Evolutionary conservation across 1,140 invertebrate genomes (phyloP), one percentile per base, ranked within the genome.

Genomic region (Euura lappo): DNA sequence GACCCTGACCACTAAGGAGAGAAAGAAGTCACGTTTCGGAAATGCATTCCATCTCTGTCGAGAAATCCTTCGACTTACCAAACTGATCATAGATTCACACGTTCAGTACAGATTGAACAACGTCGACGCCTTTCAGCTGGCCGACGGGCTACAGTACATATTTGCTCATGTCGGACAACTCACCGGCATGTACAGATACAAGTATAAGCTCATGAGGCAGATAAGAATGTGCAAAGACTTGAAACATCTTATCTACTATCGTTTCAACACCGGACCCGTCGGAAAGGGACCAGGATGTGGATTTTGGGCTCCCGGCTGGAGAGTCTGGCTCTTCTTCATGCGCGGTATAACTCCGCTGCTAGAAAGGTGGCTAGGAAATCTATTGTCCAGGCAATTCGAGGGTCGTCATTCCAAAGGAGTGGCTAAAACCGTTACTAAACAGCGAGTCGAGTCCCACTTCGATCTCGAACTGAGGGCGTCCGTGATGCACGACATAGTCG

Each of bases 171-270:
- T 99, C 44, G 99, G 99, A 7, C 99, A 99, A 87, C 89, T 99
- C 11, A 99, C 99, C 4, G 99, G 99, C 85, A 99, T 99, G 99
- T 99, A 99, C 88, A 91, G 99, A 66, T 99, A 99, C 90, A 99
- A 99, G 83, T 99, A 99, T 88, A 99, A 99, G 86, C 89, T 99
- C 11, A 99, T 99, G 98, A 93, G 97, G 83, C 99, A 99, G 90
- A 99, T 99, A 76, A 89, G 99, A 69, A 99, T 99, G 98, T 99
- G 98, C 90, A 99, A 99, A 87, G 99, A 99, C 89, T 90, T 99
- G 75, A 99, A 99, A 83, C 99, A 99, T 91, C 89, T 99, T 70
- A 98, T 99, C 73, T 99, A 99, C 87, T 99, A 99, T 89, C 92
- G 99, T 74, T 99, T 99, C 87, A 99, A 99, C 84, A 99, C 99